These are phyloP conservation scores for Luperina testacea DNA, from an alignment of 2,888 invertebrate genomes.

Conservation along the genomic window DNA sequence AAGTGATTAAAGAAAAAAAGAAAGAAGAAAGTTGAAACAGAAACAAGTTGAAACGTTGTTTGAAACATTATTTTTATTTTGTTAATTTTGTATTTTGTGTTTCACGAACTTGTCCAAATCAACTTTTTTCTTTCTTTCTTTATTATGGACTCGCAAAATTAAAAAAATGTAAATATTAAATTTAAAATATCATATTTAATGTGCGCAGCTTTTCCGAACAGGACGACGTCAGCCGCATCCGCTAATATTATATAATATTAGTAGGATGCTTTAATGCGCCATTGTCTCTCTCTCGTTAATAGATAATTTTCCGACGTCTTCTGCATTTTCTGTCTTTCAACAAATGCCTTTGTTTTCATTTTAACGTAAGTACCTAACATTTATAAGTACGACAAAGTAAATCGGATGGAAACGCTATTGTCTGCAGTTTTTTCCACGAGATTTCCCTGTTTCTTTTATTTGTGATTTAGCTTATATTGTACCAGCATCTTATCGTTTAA, in stretches of 20 bases:
- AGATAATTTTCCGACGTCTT: not conserved
- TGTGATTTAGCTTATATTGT: not conserved
- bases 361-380: slow-evolving; percentile 10
- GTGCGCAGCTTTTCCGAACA: no score
- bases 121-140: no score
- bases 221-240: no score
- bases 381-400: slow-evolving; percentile 24
- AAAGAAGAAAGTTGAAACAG: no score
- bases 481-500: not conserved
- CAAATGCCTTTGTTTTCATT: slow-evolving; percentile 41
- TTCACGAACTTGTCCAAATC: no score
- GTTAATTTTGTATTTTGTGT: no score
- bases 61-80: no score
- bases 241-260: not conserved
- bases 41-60: no score
- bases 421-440: slow-evolving; percentile 18
- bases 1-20: no score
- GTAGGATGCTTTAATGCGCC: not conserved
- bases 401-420: slow-evolving; percentile 41
- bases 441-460: not conserved
- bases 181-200: no score
- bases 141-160: no score
- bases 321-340: not conserved
- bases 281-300: not conserved
- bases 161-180: no score